phyloP scores from a whole-genome alignment of 2,888 invertebrate genomes.

The Cephus nigrinus region DNA sequence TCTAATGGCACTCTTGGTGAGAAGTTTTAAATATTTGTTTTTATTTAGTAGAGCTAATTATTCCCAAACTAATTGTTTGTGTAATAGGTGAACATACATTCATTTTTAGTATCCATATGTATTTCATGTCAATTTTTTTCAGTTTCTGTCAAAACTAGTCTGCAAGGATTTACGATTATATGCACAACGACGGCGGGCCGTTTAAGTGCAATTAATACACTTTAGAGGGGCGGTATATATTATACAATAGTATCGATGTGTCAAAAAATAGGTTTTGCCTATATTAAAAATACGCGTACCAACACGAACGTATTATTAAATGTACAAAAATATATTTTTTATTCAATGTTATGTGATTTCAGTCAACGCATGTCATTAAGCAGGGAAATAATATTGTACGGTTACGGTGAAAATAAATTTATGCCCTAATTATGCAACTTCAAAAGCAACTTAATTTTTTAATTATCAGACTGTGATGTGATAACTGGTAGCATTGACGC shows the following conservation, averaged over 20 bases:
- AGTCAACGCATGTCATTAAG: neutral
- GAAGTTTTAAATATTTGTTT: constrained; percentile 9
- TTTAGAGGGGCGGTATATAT: neutral
- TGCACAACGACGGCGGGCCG: constrained; percentile 46
- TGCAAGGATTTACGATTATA: constrained; percentile 59
- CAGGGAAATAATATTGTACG: neutral
- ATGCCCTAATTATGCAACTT: neutral
- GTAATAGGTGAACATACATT: constrained; percentile 9
- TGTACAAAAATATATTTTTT: neutral
- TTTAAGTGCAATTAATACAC: constrained; percentile 21
- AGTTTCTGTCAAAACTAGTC: constrained; percentile 65
- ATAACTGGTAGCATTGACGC: neutral
- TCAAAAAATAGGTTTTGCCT: neutral
- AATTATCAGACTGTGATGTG: neutral
- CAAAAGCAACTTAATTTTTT: neutral
- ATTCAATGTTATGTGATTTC: neutral
- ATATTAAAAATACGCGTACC: constrained; percentile 7
- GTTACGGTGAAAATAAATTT: neutral
- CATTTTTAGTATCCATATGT: neutral
- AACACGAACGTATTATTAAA: neutral
- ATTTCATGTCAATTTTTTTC: constrained; percentile 33
- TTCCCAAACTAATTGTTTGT: neutral
- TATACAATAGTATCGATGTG: neutral
- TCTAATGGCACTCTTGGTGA: constrained; percentile 78
- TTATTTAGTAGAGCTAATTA: neutral